Evolutionary conservation across 2,113 vertebrate genomes (phyloP), one percentile per base, ranked within the genome.

Genomic region (Symphodus melops): DNA sequence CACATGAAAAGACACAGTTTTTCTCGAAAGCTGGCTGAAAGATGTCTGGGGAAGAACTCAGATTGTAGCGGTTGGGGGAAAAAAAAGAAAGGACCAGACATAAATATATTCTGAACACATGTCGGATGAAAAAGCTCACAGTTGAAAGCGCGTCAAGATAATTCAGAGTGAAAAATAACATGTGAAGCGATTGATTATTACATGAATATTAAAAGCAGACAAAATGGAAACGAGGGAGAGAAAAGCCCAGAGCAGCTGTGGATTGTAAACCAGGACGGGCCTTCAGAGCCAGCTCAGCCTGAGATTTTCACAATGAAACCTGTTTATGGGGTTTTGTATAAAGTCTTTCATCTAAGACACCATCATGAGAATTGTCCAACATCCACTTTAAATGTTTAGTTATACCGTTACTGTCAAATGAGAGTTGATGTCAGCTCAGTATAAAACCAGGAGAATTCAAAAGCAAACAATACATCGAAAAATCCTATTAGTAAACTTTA

Each of bases 31-130:
- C 75, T 78, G 77, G 74, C 36, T 75, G 36, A 60, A 79, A 77
- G 76, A 79, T 68, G 77, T 77, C 72, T 71, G 75, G 33, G 48
- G 36, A 70, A 77, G 70, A 54, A 33, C 42, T 76, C 64, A 64
- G 60, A 81, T 77, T 71, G 65, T 58, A 69, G 65, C 21, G 64
- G 49, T 53, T 51, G 5, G n/a, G n/a, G n/a, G n/a, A n/a, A n/a
- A n/a, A 37, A 33, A 70, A 48, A 37, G 23, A 70, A 48, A 73
- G 69, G 73, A 77, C 21, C 51, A 76, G 39, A 54, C 9, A 23
- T 52, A 68, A 63, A 63, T 37, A 44, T 37, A 44, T 69, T 44
- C 59, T 52, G 20, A 39, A 73, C 60, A 78, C 33, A 65, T 79
- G 66, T 53, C 67, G 11, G 1, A 44, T 59, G 17, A 20, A 63